Percentiles rank a stretch among this genome's conserved stretches.
Conservation (phyloP, 2,797 vertebrate genomes). For the Margarornis squamiger region DNA sequence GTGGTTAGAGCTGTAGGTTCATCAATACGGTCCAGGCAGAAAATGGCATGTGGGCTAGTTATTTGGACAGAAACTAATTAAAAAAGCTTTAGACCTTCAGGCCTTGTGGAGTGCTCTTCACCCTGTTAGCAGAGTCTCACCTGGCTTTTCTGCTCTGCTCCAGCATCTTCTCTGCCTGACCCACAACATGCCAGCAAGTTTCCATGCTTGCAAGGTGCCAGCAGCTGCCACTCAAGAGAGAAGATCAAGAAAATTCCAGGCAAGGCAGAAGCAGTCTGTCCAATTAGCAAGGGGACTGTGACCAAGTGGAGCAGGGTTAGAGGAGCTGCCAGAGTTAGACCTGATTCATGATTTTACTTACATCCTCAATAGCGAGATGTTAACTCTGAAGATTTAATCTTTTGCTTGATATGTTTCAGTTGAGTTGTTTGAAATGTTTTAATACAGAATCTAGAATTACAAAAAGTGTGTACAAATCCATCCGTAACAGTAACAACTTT, state of each 20-base stretch:
- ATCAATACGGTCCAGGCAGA: background rate
- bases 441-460: background rate
- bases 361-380: background rate
- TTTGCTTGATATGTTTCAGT: background rate
- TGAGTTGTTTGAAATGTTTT: background rate
- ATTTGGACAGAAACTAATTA: background rate
- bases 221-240: slow-evolving; percentile 25
- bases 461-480: background rate
- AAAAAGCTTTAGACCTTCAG: background rate
- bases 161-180: background rate
- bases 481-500: background rate
- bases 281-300: background rate
- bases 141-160: background rate
- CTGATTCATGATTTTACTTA: background rate
- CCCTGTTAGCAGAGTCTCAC: background rate
- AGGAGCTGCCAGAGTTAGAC: background rate
- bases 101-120: background rate
- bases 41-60: background rate
- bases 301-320: background rate
- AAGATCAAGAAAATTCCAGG: slow-evolving; percentile 51
- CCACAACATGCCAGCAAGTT: background rate
- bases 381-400: background rate
- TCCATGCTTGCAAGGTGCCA: background rate
- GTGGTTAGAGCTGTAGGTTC: no score
- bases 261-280: background rate